phyloP scores from a whole-genome alignment of 2,888 invertebrate genomes.

The Halocaridina rubra region DNA sequence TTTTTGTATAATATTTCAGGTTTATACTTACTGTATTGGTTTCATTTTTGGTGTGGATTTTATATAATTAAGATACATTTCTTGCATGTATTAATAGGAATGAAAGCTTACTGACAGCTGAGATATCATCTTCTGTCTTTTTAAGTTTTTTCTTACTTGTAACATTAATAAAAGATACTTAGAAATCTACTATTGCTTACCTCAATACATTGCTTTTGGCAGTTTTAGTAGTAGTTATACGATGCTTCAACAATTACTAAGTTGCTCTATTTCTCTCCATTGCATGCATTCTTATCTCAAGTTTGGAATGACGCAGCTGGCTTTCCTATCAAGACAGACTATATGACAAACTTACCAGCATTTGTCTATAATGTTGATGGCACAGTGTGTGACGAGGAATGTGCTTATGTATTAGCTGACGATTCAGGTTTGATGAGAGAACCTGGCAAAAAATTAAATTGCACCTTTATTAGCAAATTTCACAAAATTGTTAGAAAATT shows the following conservation, averaged over 20 bases:
- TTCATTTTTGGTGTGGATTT: too few species aligned
- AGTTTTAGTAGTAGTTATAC: background rate
- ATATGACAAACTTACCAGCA: background rate
- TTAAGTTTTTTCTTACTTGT: too few species aligned
- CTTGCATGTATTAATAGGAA: too few species aligned
- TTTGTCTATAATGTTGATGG: background rate
- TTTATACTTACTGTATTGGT: too few species aligned
- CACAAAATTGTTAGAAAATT: background rate
- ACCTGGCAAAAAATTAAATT: background rate
- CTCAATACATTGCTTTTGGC: background rate
- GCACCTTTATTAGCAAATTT: too few species aligned
- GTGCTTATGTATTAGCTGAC: background rate
- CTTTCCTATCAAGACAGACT: background rate
- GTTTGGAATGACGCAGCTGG: background rate
- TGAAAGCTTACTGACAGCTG: too few species aligned
- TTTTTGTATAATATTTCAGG: too few species aligned
- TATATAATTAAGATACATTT: too few species aligned
- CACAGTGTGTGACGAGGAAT: background rate
- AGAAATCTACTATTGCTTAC: background rate
- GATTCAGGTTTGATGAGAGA: background rate
- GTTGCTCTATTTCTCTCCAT: background rate
- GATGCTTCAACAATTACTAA: background rate
- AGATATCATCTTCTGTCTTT: too few species aligned
- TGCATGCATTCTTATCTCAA: constrained; percentile 11
- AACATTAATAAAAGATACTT: too few species aligned